Evolutionary conservation across 2,797 vertebrate species (phyloP).

Genomic region (Phalloptychus januarius): DNA sequence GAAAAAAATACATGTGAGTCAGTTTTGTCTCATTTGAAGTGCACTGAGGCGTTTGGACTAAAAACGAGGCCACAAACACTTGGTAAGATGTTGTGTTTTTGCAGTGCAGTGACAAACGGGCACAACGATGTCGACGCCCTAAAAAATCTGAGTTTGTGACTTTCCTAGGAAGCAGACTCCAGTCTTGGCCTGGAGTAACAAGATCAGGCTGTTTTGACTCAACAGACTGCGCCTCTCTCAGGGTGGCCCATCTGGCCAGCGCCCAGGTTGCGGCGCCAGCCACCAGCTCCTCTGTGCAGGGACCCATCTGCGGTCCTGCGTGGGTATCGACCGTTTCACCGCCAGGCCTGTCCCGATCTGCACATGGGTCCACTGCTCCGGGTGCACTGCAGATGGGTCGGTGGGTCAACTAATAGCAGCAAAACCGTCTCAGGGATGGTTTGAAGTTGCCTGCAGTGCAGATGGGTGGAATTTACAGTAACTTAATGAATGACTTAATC

Average conservation of each 20-base stretch:
- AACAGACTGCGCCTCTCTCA: slow-evolving; percentile 63
- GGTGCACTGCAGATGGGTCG: slow-evolving; percentile 49
- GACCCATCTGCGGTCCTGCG: slow-evolving; percentile 75
- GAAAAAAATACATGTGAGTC: too few relatives aligned
- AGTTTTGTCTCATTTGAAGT: too few relatives aligned
- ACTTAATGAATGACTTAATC: not conserved
- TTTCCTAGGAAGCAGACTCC: slow-evolving; percentile 61
- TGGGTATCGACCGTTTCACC: slow-evolving; percentile 62
- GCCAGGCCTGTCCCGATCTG: slow-evolving; percentile 50
- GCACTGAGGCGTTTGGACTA: too few relatives aligned
- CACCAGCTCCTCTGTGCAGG: slow-evolving; percentile 55
- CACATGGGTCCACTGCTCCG: slow-evolving; percentile 51
- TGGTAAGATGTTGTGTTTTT: too few relatives aligned
- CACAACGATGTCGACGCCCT: slow-evolving; percentile 56
- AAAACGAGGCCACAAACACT: too few relatives aligned
- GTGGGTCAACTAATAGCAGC: not conserved
- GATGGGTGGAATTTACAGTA: slow-evolving; percentile 11
- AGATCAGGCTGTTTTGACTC: slow-evolving; percentile 70
- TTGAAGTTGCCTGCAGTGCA: slow-evolving; percentile 21
- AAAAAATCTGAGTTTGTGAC: slow-evolving; percentile 29
- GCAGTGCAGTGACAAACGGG: slow-evolving; percentile 24
- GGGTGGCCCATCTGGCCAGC: slow-evolving; percentile 77
- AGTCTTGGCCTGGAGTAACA: slow-evolving; percentile 55
- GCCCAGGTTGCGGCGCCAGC: slow-evolving; percentile 61
- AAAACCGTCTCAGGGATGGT: not conserved